phyloP scores from a whole-genome alignment of 2,113 vertebrate species.

The Prietella phreatophila region DNA sequence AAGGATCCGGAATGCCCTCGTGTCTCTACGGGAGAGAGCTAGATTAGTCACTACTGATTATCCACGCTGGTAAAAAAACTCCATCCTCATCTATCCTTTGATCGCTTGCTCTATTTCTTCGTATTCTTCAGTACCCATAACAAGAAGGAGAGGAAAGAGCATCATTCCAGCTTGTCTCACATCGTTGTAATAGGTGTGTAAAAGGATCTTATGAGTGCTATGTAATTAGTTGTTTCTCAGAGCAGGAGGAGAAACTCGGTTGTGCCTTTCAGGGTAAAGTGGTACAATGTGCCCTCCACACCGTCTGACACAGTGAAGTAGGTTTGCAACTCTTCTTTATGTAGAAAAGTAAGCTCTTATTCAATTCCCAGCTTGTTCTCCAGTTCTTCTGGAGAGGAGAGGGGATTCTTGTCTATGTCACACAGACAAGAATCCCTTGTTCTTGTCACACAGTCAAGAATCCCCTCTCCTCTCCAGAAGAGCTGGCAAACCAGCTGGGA shows the following conservation, averaged over 20 bases:
- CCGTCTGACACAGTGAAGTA: slow-evolving; percentile 1
- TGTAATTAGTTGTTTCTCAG: slow-evolving; percentile 6
- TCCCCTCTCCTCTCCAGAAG: slow-evolving; percentile 22
- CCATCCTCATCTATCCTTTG: not conserved
- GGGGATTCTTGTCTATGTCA: slow-evolving; percentile 12
- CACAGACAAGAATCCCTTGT: too few species aligned
- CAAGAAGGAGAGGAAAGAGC: not conserved
- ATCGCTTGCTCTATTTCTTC: not conserved
- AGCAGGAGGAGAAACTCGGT: not conserved
- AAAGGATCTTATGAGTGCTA: not conserved
- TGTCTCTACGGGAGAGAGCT: slow-evolving; percentile 19
- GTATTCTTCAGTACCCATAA: not conserved
- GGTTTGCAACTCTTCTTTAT: slow-evolving; percentile 32
- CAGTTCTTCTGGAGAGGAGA: slow-evolving; percentile 14
- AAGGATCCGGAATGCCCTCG: slow-evolving; percentile 23
- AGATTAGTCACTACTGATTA: slow-evolving; percentile 45
- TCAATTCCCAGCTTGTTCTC: not conserved
- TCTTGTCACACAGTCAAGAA: not conserved
- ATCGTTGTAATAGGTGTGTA: not conserved
- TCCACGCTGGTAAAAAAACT: slow-evolving; percentile 30
- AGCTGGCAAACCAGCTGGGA: not conserved
- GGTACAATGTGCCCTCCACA: slow-evolving; percentile 20
- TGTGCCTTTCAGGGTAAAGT: slow-evolving; percentile 14
- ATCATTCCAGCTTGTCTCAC: not conserved
- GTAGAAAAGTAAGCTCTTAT: not conserved